phyloP scores from a whole-genome alignment of 2,888 invertebrate species.

The Mechanitis mazaeus region DNA sequence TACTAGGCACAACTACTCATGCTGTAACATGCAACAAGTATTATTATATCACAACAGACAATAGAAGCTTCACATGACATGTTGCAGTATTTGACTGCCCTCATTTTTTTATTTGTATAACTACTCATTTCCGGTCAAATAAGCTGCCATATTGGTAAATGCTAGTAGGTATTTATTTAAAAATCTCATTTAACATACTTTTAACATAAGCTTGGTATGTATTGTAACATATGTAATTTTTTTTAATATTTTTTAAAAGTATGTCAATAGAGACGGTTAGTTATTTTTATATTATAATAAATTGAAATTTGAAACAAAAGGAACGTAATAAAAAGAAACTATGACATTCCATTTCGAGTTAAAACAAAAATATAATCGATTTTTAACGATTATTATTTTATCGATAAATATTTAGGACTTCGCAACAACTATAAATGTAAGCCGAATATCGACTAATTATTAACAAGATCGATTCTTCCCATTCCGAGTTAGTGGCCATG shows the following conservation, averaged over 20 bases:
- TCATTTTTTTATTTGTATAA: conserved; percentile 36
- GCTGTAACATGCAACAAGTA: conserved; percentile 18
- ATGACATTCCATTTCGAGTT: conserved; percentile 25
- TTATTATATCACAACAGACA: conserved; percentile 12
- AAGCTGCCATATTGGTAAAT: conserved; percentile 77
- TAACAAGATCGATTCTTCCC: conserved; percentile 24
- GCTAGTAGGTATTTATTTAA: conserved; percentile 60
- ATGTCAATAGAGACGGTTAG: conserved; percentile 49
- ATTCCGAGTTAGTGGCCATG: conserved; percentile 61
- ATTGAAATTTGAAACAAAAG: conserved; percentile 33
- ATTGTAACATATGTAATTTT: conserved; percentile 9
- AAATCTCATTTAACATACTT: conserved; percentile 58
- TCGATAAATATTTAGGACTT: conserved; percentile 11
- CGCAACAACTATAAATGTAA: conserved; percentile 5
- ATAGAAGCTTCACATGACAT: conserved; percentile 26
- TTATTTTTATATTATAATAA: conserved; percentile 40
- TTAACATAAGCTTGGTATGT: conserved; percentile 36
- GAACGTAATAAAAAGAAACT: conserved; percentile 21
- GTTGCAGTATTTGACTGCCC: conserved; percentile 34
- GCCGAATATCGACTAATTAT: conserved; percentile 6
- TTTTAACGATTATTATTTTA: conserved; percentile 18
- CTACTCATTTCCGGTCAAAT: conserved; percentile 50
- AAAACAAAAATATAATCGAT: conserved; percentile 20
- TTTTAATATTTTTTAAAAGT: conserved; percentile 48
- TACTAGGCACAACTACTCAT: conserved; percentile 2